Base-by-base conservation (phyloP, 2,797 vertebrate species). In the Helarctos malayanus region DNA sequence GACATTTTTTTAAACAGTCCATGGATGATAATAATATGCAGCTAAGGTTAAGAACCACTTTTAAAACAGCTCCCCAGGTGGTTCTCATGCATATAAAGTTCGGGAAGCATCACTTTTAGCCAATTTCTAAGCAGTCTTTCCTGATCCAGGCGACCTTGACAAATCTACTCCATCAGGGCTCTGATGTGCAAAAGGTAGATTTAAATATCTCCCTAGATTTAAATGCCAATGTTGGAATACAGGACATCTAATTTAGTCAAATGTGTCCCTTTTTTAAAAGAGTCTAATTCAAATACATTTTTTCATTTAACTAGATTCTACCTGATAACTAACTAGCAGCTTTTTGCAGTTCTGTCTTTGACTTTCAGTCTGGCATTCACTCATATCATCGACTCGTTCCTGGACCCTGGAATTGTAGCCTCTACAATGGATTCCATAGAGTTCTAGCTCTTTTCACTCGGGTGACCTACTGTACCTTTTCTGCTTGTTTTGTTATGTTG, bases 41-140 rank as follows among this genome's bases (percentile, higher is more conserved):
- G 19, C 25, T 41, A 93, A 76, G 52, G 35, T 54, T 93, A 89
- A 85, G 84, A 89, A 68, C 5, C 19, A 81, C 69, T 65, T 91
- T 63, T 21, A 76, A 35, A 32, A 57, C 23, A 88, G 61, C 35
- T 90, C 6, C 18, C 49, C 12, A 57, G 11, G 6, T 49, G 45
- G 54, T 69, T 91, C 19, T 57, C 61, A 79, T 47, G 63, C 41
- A 73, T 52, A n/a, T 25, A 41, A 35, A 91, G 23, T 71, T 49
- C 63, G 41, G 41, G 65, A 88, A 93, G 5, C 12, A 65, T 14
- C 38, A 3, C 5, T 90, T 75, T 78, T 75, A 94, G 57, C 7
- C 15, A 69, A 12, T 87, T 90, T 27, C 41, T 75, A 90, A 69
- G 32, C 7, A 45, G 6, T 7, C 16, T 92, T 86, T 78, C 80